Evolutionary conservation across 2,888 invertebrate genomes (phyloP), one percentile per base, ranked within the genome.

Genomic region (Temnothorax ravouxi): DNA sequence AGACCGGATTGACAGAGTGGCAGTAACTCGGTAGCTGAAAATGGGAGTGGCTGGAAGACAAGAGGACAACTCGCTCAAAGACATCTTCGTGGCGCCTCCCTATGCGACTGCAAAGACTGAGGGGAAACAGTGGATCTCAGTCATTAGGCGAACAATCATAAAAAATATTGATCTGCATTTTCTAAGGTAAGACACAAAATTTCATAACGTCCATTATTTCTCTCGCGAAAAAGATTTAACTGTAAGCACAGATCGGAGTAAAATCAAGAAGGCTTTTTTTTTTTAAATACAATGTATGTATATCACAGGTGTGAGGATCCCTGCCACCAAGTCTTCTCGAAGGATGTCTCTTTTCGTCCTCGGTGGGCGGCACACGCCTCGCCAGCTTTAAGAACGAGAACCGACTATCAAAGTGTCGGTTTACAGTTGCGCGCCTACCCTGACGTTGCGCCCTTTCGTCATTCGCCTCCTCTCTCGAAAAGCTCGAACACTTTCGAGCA

Each of bases 11-110:
- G 90, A 90, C 87, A 87, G 89, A 89, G 88, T 89, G 88, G 89
- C 88, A 86, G 88, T 92, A 92, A 91, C 91, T 89, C 88, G 91
- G 93, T 92, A 92, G 92, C 91, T 90, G 91, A 91, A 91, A 90
- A 91, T 91, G 91, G 93, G 91, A 92, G 93, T 93, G 92, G 92
- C 89, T 89, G 91, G 87, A 88, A 92, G 91, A 93, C 91, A 90
- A 91, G 91, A 91, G 90, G 91, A 91, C 88, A 92, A 86, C 89
- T 91, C 89, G 88, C 85, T 86, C 90, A 88, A 90, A 90, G 92
- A 93, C 91, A 91, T 91, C 91, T 89, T 89, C 85, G 90, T 90
- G 91, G 90, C 89, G 90, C 89, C 91, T 90, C 34, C 34, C 88
- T 84, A 87, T 86, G 87, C 87, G 75, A 82, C 76, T 87, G 85